Conservation (phyloP, 2,113 vertebrate species). For the Hassar affinis region DNA sequence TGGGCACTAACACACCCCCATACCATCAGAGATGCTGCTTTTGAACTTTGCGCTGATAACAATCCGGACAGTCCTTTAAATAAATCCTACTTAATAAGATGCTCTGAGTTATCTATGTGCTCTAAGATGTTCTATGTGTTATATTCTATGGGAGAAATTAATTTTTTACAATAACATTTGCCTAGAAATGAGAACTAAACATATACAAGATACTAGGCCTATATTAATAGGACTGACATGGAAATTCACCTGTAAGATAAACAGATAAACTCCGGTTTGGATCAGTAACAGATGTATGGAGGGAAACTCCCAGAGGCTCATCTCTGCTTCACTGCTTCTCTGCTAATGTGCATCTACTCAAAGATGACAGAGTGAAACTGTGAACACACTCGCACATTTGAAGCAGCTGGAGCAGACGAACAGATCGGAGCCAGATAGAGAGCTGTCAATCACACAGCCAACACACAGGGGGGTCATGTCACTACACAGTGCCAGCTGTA, state of each 20-base stretch:
- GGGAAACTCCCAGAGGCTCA: neutral
- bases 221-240: neutral
- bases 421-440: neutral
- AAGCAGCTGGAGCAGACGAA: constrained; percentile 25
- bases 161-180: too few relatives aligned
- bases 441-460: constrained; percentile 41
- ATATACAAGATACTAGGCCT: neutral
- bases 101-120: too few relatives aligned
- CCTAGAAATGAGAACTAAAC: neutral
- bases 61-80: too few relatives aligned
- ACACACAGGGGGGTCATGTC: constrained; percentile 35
- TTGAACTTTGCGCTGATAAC: too few relatives aligned
- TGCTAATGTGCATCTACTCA: constrained; percentile 17
- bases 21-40: too few relatives aligned
- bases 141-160: too few relatives aligned
- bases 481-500: constrained; percentile 45
- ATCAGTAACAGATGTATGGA: constrained; percentile 32
- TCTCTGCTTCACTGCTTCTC: constrained; percentile 17
- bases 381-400: neutral
- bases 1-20: too few relatives aligned
- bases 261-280: constrained; percentile 41
- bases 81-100: too few relatives aligned
- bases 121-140: too few relatives aligned
- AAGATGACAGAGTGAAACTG: constrained; percentile 21
- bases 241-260: constrained; percentile 22